Evolutionary conservation across 2,113 vertebrate species (phyloP).

Genomic region (Oryzias curvinotus): DNA sequence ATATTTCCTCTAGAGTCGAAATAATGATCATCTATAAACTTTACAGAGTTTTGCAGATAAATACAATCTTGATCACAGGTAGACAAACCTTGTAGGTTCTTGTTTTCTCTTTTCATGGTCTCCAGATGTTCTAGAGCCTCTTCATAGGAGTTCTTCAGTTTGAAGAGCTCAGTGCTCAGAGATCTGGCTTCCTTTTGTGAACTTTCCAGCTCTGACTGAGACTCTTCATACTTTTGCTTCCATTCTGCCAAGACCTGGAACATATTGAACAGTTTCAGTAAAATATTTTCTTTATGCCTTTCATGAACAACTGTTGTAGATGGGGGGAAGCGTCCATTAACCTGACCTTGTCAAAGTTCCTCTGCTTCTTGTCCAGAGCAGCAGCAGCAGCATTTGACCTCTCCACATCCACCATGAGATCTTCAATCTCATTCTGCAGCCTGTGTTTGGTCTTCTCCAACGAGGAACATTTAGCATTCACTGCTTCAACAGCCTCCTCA

Average conservation of each 20-base stretch:
- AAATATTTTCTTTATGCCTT: not conserved
- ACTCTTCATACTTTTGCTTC: conserved; percentile 20
- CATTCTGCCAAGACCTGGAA: conserved; percentile 11
- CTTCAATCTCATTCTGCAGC: conserved; percentile 68
- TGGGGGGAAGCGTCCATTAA: not conserved
- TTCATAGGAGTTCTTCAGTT: conserved; percentile 7
- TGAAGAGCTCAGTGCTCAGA: not conserved
- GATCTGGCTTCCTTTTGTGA: not conserved
- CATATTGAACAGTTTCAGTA: not conserved
- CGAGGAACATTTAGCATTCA: too few relatives aligned
- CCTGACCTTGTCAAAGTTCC: conserved; percentile 61
- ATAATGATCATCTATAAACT: not conserved
- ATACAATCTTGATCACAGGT: not conserved
- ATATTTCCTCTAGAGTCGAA: conserved; percentile 66
- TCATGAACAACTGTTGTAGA: not conserved
- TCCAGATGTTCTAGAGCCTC: conserved; percentile 2
- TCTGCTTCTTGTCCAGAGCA: conserved; percentile 62
- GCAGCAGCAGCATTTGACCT: conserved; percentile 58
- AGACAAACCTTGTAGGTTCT: not conserved
- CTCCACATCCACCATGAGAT: conserved; percentile 79
- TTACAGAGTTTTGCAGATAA: not conserved
- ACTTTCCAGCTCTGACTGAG: conserved; percentile 7
- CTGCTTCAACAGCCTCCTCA: too few relatives aligned
- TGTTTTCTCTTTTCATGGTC: conserved; percentile 6
- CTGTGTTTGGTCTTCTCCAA: conserved; percentile 71